A percentile compares a stretch with the other conserved stretches of the same genome.
Conservation (phyloP, 2,888 invertebrate genomes). For the Drosophila sordidula region DNA sequence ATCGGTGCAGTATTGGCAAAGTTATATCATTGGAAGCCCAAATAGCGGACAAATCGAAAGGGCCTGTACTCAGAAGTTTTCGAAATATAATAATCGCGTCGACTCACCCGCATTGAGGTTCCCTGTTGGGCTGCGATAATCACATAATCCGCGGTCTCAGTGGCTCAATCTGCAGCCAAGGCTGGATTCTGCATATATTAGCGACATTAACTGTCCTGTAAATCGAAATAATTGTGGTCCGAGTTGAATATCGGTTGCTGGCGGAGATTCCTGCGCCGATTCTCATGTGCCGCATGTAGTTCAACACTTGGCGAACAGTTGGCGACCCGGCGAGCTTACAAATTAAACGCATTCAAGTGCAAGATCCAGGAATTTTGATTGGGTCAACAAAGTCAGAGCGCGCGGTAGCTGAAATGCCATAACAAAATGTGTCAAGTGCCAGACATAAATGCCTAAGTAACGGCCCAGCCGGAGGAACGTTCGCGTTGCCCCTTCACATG, state of each 20-base stretch:
- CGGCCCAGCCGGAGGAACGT: slow-evolving; percentile 41
- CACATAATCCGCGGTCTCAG: background rate
- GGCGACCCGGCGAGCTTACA: slow-evolving; percentile 60
- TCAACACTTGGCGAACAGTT: slow-evolving; percentile 28
- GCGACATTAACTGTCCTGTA: background rate
- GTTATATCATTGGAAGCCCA: too few species aligned
- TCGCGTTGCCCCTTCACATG: background rate
- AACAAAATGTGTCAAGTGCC: slow-evolving; percentile 82
- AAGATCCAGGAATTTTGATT: slow-evolving; percentile 78
- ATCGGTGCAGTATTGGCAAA: too few species aligned
- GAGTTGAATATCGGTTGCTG: background rate
- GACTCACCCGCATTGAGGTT: background rate
- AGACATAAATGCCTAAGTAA: slow-evolving; percentile 80
- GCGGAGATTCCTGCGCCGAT: background rate
- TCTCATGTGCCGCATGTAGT: slow-evolving; percentile 26
- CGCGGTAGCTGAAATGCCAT: slow-evolving; percentile 78
- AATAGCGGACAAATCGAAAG: too few species aligned
- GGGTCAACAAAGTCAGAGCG: slow-evolving; percentile 73
- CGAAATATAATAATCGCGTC: too few species aligned
- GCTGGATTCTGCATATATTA: too few species aligned
- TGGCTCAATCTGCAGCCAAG: slow-evolving; percentile 7
- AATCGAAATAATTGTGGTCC: slow-evolving; percentile 6
- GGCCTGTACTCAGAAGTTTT: too few species aligned
- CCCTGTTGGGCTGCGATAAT: background rate
- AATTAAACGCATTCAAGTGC: slow-evolving; percentile 81